Base-by-base conservation (phyloP, 2,888 invertebrate species). In the Clanis bilineata region DNA sequence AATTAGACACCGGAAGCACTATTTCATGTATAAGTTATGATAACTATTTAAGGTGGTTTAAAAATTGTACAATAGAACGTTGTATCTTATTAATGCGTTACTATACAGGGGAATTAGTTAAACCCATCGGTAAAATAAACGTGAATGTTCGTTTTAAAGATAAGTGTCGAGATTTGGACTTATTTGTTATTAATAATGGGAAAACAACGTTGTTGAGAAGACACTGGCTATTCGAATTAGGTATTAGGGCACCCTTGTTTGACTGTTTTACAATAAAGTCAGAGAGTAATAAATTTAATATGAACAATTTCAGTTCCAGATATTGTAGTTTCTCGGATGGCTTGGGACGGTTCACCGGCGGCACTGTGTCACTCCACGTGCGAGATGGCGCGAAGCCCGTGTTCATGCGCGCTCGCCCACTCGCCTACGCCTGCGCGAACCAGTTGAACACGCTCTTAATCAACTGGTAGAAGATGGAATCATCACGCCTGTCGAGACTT, bases 331-430 rank as follows among this genome's bases (percentile, higher is more conserved):
- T 75, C 21, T 63, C 47, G 28, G 70, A 66, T 0, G 72, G 72
- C 0, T 62, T 72, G 62, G 69, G 71, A 0, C 61, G 71, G n/a
- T 72, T 63, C 64, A 74, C 66, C 6, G 72, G 74, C 1, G 67
- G 66, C 10, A 1, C 44, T 22, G 68, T 72, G 67, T 15, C 41
- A 41, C 41, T 41, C 4, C 41, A 15, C 6, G n/a, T 41, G 4
- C 15, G 41, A 4, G 15, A n/a, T n/a, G 41, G 18, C 6, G 41
- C 66, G 39, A 54, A 62, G 57, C 67, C 67, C 15, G 67, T 69
- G 58, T 70, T 64, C 47, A 25, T 57, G 51, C 60, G 63, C 61
- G 63, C 51, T 64, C 63, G 59, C 55, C 25, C 67, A 25, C 58
- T 68, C 7, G 63, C 67, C 7, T 63, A 65, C 51, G 64, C 69